These are phyloP conservation scores for Lacanobia oleracea DNA, from an alignment of 2,888 invertebrate species.

Conservation along the genomic window DNA sequence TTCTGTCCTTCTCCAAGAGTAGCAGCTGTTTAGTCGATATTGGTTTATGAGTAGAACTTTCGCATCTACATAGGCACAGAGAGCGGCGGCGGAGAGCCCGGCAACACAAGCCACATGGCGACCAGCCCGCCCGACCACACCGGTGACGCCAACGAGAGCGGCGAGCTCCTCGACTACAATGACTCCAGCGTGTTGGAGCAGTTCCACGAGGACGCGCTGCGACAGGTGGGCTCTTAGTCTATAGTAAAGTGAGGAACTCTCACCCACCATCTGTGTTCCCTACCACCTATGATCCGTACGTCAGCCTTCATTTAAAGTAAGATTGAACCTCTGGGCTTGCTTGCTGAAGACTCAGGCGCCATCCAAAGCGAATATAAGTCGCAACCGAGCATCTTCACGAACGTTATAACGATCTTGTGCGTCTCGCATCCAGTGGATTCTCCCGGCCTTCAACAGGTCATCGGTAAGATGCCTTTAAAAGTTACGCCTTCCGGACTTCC, in stretches of 20 bases:
- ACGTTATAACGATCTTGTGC: too few species aligned
- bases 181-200: constrained; percentile 92
- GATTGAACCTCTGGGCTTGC: too few species aligned
- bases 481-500: too few species aligned
- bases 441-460: too few species aligned
- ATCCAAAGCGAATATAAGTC: too few species aligned
- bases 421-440: too few species aligned
- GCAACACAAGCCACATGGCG: constrained; percentile 74
- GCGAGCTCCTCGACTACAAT: constrained; percentile 91
- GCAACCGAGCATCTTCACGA: too few species aligned
- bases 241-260: neutral
- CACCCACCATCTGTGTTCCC: neutral
- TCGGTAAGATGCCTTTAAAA: too few species aligned
- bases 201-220: constrained; percentile 93
- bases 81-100: constrained; percentile 83
- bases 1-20: neutral
- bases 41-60: neutral
- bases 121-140: constrained; percentile 77
- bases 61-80: constrained; percentile 73
- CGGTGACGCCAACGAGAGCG: constrained; percentile 80
- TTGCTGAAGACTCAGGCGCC: too few species aligned
- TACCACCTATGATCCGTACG: neutral
- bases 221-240: constrained; percentile 30
- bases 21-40: neutral
- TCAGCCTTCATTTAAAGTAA: too few species aligned